Evolutionary conservation across 1,140 invertebrate species (phyloP).

Genomic region (Medauroidea extradentata): DNA sequence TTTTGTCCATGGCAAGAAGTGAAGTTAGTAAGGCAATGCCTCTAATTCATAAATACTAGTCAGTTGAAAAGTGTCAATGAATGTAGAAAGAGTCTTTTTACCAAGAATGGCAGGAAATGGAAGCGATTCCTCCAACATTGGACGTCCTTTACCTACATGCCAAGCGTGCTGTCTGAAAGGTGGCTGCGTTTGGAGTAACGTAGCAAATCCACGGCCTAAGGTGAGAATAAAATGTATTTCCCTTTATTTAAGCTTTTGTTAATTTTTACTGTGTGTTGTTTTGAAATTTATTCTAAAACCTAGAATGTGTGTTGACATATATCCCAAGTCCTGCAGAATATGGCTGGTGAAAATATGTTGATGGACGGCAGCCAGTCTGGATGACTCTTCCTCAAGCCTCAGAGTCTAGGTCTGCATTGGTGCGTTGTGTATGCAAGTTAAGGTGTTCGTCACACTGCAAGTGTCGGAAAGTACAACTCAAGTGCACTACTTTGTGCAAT

Average conservation of each 20-base stretch:
- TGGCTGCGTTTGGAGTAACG: neutral
- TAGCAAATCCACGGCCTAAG: neutral
- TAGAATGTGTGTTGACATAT: neutral
- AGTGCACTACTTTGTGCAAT: neutral
- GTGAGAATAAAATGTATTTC: too few relatives aligned
- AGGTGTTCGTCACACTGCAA: neutral
- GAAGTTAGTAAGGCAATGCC: neutral
- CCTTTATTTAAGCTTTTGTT: too few relatives aligned
- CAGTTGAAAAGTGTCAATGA: constrained; percentile 1
- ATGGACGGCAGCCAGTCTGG: neutral
- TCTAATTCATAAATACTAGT: neutral
- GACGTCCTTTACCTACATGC: neutral
- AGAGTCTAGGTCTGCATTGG: neutral
- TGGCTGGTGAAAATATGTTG: neutral
- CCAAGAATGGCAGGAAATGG: constrained; percentile 1
- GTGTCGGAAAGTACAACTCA: neutral
- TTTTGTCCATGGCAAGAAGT: constrained; percentile 10
- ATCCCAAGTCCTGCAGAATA: constrained; percentile 2
- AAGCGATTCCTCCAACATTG: constrained; percentile 2
- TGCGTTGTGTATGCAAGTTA: neutral
- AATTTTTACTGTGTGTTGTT: too few relatives aligned
- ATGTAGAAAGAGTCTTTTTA: neutral
- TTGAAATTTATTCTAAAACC: too few relatives aligned
- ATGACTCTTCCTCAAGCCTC: neutral
- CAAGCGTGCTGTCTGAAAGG: neutral